Evolutionary conservation across 2,888 invertebrate genomes (phyloP).

Genomic region (Ethmia dodecea): DNA sequence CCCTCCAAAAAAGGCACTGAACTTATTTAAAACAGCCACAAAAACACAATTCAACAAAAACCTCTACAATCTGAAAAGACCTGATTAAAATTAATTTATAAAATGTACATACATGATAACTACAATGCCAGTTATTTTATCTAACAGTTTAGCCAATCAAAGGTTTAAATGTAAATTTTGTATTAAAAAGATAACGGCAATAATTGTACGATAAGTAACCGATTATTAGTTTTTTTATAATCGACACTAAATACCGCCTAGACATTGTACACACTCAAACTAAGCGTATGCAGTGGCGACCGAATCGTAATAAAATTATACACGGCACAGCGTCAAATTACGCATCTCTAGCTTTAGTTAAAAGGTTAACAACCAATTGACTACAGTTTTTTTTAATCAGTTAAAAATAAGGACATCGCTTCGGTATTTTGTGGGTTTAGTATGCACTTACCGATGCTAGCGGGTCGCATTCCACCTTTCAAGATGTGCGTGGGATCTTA

Average conservation of each 20-base stretch:
- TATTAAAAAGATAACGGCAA: conserved; percentile 66
- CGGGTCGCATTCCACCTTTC: conserved; percentile 72
- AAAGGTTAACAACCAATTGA: conserved; percentile 79
- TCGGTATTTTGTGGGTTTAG: conserved; percentile 36
- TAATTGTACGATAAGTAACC: conserved; percentile 60
- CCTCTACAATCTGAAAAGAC: neutral
- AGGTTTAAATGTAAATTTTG: conserved; percentile 64
- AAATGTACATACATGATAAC: conserved; percentile 10
- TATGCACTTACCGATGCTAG: conserved; percentile 65
- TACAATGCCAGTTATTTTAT: conserved; percentile 45
- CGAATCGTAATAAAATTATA: conserved; percentile 75
- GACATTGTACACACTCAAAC: neutral
- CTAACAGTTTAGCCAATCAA: conserved; percentile 67
- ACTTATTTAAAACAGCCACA: neutral
- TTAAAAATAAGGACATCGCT: conserved; percentile 70
- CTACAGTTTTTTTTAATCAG: conserved; percentile 76
- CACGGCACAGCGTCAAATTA: conserved; percentile 75
- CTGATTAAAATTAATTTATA: conserved; percentile 1
- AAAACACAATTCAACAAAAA: neutral
- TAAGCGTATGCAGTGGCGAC: conserved; percentile 60
- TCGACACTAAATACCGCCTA: neutral
- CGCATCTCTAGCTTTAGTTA: conserved; percentile 76
- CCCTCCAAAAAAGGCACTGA: no score
- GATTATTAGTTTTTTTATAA: conserved; percentile 32
- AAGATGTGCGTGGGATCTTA: conserved; percentile 71